Base-by-base conservation (phyloP, 2,113 vertebrate genomes). In the Phaethon lepturus region DNA sequence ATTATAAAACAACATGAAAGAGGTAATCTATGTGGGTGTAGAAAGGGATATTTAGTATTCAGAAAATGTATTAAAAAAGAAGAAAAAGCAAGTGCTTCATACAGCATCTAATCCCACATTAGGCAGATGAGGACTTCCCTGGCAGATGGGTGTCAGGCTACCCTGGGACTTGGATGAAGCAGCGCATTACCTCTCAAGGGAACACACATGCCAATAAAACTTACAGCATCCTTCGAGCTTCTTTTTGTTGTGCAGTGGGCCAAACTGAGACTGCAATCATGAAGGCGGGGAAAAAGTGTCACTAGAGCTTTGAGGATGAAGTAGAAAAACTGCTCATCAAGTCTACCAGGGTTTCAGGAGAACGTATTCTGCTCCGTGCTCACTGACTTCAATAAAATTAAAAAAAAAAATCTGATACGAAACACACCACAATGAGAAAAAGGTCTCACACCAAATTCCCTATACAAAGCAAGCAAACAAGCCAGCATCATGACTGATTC, bases 1-100 rank as follows among this genome's bases (percentile, higher is more conserved):
- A 95, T 91, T 97, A 96, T 94, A 94, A 97, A 93, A 97, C 94
- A 97, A 91, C 95, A 96, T 96, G 91, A 97, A 97, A 97, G 94
- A 95, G 71, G 95, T 85, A 96, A 96, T 91, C 77, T 95, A 55
- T 90, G 77, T 93, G 95, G 80, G 81, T 93, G 89, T 90, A 97
- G 85, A 89, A 71, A 93, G 55, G 44, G 90, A 82, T 91, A 84
- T 87, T 94, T 88, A 93, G 97, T 49, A 93, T 96, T 88, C 94
- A 95, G 73, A 95, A 92, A 89, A 78, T 88, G 90, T 66, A 93
- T 95, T 93, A 52, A 84, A 97, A 96, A 62, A 45, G 53, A 63
- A 49, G 73, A 79, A 93, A 94, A 94, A 75, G 69, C 83, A 56
- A 88, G 68, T 58, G 50, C 74, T 96, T 94, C 92, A 93, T 69